Conservation (phyloP, 1,140 invertebrate species). For the Drosophila sulfurigaster region DNA sequence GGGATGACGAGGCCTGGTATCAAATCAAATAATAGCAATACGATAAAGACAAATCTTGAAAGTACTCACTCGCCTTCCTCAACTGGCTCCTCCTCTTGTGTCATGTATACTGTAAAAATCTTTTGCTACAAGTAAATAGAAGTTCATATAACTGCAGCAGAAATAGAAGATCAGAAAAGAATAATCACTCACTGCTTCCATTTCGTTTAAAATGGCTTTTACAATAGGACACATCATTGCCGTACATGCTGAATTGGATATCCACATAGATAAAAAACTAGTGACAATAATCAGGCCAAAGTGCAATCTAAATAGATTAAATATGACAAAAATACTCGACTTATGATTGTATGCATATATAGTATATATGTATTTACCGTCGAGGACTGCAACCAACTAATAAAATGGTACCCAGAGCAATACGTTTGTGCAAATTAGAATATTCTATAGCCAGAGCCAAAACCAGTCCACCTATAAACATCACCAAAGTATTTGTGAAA, state of each 20-base stretch:
- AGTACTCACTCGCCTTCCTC: slow-evolving; percentile 56
- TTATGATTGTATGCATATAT: too few relatives aligned
- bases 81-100: slow-evolving; percentile 58
- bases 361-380: slow-evolving; percentile 75
- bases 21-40: not conserved
- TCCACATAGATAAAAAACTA: slow-evolving; percentile 93
- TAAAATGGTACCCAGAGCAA: slow-evolving; percentile 92
- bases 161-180: not conserved
- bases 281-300: slow-evolving; percentile 91
- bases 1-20: slow-evolving; percentile 79
- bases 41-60: not conserved
- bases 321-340: too few relatives aligned
- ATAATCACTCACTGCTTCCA: slow-evolving; percentile 87
- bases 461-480: slow-evolving; percentile 92
- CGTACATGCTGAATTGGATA: slow-evolving; percentile 92
- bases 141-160: slow-evolving; percentile 16
- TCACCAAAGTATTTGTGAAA: slow-evolving; percentile 90
- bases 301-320: slow-evolving; percentile 86
- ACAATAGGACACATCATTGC: slow-evolving; percentile 95
- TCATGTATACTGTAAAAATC: slow-evolving; percentile 47
- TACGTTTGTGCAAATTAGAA: slow-evolving; percentile 91
- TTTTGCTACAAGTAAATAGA: slow-evolving; percentile 38
- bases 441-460: slow-evolving; percentile 94
- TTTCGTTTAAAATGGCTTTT: slow-evolving; percentile 89
- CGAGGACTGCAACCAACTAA: slow-evolving; percentile 90